Conservation (phyloP, 2,888 invertebrate genomes). For the Polylopha cassiicola region DNA sequence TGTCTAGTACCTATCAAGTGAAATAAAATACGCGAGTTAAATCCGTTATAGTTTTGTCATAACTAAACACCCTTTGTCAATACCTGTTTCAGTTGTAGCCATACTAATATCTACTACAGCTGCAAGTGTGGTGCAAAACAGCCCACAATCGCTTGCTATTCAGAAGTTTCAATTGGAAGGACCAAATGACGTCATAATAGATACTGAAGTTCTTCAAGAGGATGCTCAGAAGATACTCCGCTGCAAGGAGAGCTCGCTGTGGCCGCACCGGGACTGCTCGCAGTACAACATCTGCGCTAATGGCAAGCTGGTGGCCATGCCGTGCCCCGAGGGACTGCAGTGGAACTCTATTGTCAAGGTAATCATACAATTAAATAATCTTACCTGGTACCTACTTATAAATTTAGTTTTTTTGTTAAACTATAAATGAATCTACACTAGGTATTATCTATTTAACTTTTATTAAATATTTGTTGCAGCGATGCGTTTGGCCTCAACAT, state of each 20-base stretch:
- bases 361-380: constrained; percentile 14
- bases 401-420: too few relatives aligned
- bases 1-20: too few relatives aligned
- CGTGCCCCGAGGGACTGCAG: constrained; percentile 33
- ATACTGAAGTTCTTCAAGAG: neutral
- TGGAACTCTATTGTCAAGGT: constrained; percentile 28
- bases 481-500: constrained; percentile 13
- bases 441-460: too few relatives aligned
- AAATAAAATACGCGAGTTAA: too few relatives aligned
- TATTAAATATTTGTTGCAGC: too few relatives aligned
- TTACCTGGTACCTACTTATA: too few relatives aligned
- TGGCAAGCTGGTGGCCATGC: constrained; percentile 23
- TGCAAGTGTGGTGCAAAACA: neutral
- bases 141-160: constrained; percentile 34
- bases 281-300: constrained; percentile 29
- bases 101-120: neutral
- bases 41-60: too few relatives aligned
- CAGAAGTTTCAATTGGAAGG: constrained; percentile 32
- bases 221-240: constrained; percentile 1
- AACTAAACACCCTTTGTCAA: too few relatives aligned
- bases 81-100: neutral
- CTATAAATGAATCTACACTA: neutral
- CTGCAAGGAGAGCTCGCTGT: constrained; percentile 22
- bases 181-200: constrained; percentile 48
- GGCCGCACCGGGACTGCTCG: constrained; percentile 33